Evolutionary conservation across 2,888 invertebrate species (phyloP).

Genomic region (Petrolisthes cinctipes): DNA sequence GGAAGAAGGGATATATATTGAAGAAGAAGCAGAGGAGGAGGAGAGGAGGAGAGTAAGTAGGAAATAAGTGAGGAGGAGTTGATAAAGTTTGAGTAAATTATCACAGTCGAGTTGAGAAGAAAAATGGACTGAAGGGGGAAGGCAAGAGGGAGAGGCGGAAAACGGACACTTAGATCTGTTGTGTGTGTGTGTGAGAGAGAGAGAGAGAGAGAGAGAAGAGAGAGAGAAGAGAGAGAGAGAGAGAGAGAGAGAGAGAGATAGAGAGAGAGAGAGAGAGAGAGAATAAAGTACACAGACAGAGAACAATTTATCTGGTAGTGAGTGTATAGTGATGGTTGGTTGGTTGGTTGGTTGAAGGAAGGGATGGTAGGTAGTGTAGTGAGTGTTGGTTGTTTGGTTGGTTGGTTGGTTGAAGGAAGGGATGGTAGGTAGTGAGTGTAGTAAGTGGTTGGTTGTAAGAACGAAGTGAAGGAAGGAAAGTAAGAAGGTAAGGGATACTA

Average conservation of each 20-base stretch:
- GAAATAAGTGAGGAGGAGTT: not conserved
- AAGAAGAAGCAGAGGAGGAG: not conserved
- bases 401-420: not conserved
- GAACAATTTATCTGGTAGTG: no score
- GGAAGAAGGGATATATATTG: not conserved
- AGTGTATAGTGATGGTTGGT: no score
- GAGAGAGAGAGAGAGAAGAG: not conserved
- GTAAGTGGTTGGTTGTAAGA: not conserved
- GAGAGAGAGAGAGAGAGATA: not conserved
- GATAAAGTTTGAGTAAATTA: no score
- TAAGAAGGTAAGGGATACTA: not conserved
- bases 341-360: not conserved
- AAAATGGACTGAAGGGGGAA: not conserved
- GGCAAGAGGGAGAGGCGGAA: not conserved
- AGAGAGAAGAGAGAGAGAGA: constrained; percentile 3
- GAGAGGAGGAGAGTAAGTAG: not conserved
- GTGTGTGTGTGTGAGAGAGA: not conserved
- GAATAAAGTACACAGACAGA: not conserved
- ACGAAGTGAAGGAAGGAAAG: not conserved
- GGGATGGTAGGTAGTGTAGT: not conserved
- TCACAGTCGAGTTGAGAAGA: no score
- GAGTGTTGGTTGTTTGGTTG: not conserved
- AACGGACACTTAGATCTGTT: not conserved
- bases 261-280: constrained; percentile 3
- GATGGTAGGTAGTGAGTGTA: not conserved